A percentile compares a stretch with the other conserved stretches of the same genome.
phyloP scores from a whole-genome alignment of 2,797 vertebrate species.

The Enteromius radiatus region DNA sequence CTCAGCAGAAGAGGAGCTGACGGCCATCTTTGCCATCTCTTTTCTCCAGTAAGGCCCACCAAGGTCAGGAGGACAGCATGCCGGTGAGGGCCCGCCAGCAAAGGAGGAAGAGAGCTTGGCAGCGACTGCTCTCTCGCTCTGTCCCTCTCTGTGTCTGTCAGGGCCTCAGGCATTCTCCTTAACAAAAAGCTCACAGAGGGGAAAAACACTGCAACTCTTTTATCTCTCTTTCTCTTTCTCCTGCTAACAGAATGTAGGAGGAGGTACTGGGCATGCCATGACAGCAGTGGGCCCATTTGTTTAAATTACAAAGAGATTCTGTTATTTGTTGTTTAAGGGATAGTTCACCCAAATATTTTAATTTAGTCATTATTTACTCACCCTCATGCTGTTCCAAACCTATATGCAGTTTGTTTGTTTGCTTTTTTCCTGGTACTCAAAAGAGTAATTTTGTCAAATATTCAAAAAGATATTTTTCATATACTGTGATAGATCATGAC shows the following conservation, averaged over 20 bases:
- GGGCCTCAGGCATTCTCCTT: slow-evolving; percentile 53
- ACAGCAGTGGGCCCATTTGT: slow-evolving; percentile 72
- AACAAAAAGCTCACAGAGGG: slow-evolving; percentile 61
- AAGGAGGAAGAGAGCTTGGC: slow-evolving; percentile 50
- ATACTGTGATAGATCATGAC: neutral
- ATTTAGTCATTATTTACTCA: slow-evolving; percentile 14
- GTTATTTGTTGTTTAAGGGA: slow-evolving; percentile 60
- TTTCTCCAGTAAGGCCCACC: slow-evolving; percentile 50
- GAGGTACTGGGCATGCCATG: slow-evolving; percentile 53
- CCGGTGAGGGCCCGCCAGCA: slow-evolving; percentile 42
- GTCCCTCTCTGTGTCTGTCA: slow-evolving; percentile 58
- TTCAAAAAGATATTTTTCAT: neutral
- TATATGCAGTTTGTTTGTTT: neutral
- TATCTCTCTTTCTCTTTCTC: slow-evolving; percentile 56
- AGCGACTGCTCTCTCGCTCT: slow-evolving; percentile 59
- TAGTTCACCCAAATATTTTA: neutral
- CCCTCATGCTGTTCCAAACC: slow-evolving; percentile 12
- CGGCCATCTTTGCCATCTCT: slow-evolving; percentile 48
- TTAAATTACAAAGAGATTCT: slow-evolving; percentile 74
- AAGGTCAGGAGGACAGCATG: slow-evolving; percentile 51
- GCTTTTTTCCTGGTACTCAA: neutral
- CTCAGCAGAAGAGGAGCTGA: slow-evolving; percentile 55
- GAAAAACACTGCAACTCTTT: slow-evolving; percentile 58
- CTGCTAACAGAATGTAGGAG: slow-evolving; percentile 58
- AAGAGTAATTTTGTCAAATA: neutral